phyloP scores from a whole-genome alignment of 1,140 invertebrate species.

The Saccostrea echinata region DNA sequence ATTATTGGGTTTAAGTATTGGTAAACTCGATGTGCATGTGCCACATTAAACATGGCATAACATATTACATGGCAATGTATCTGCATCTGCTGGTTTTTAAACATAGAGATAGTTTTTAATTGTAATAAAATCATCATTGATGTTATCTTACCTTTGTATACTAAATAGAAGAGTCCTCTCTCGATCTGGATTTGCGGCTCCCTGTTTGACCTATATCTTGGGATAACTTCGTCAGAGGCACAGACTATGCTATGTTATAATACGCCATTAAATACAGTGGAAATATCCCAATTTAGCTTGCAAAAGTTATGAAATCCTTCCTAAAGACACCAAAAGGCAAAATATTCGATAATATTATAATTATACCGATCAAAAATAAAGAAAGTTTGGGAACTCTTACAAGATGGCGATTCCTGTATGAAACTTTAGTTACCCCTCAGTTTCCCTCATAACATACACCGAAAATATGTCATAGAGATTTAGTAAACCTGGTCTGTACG shows the following conservation, averaged over 20 bases:
- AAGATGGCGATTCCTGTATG: slow-evolving; percentile 59
- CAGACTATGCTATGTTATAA: not conserved
- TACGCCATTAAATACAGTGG: not conserved
- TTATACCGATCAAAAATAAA: slow-evolving; percentile 24
- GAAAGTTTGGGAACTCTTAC: slow-evolving; percentile 59
- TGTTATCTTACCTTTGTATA: not conserved
- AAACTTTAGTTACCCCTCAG: slow-evolving; percentile 35
- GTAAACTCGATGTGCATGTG: no score
- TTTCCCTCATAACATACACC: not conserved
- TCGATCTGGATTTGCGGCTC: not conserved
- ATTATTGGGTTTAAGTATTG: no score
- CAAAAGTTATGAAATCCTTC: not conserved
- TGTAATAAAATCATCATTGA: not conserved
- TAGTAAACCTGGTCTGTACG: not conserved
- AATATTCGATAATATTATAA: not conserved
- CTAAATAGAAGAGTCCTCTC: not conserved
- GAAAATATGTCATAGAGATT: not conserved
- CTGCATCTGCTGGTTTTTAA: no score
- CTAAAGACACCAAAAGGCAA: not conserved
- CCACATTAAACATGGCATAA: no score
- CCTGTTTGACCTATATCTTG: slow-evolving; percentile 16
- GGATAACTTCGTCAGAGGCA: not conserved
- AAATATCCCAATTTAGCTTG: not conserved
- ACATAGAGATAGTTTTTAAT: no score
- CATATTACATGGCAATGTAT: no score